Base-by-base conservation (phyloP, 2,797 vertebrate genomes). In the Champsocephalus gunnari region DNA sequence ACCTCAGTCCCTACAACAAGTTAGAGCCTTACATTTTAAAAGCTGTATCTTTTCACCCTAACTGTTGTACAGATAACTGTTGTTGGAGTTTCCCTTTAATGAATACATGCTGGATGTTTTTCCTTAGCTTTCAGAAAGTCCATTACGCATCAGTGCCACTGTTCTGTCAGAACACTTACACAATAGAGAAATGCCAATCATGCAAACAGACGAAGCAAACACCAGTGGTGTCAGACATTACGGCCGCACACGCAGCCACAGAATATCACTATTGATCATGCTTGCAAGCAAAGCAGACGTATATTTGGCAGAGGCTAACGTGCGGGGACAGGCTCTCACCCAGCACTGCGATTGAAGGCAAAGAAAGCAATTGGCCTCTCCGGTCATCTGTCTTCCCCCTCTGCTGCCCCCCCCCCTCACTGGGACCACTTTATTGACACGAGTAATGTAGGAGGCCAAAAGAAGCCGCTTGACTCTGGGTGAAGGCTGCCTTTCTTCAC, bases 331-430 rank as follows among this genome's bases (percentile, higher is more conserved):
- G 85, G 74, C 87, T 74, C 63, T 66, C 55, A 87, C 72, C 38
- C 75, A 34, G 75, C 14, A 6, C 71, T 43, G 63, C 56, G 59
- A 91, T 82, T 86, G 88, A 91, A 93, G 80, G 81, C 71, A 90
- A 79, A 81, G 83, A 92, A 90, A 90, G 90, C 93, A 92, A 93
- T 91, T 93, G 91, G 87, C 84, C 87, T 90, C 75, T 76, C 17
- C 81, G 88, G 77, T 87, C 78, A 85, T 88, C 88, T 78, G 75
- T 86, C 88, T 85, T 77, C 73, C 70, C 61, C 77, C 80, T 72
- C 16, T 2, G 70, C 62, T 55, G 3, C 57, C 67, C 75, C 66
- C 61, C 24, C 66, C 68, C 56, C 78, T 81, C 54, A 55, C 55
- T 66, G 61, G 61, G 82, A 86, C 76, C 80, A 85, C 79, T 87